phyloP scores from a whole-genome alignment of 1,140 invertebrate species.

The Telenomus remus region DNA sequence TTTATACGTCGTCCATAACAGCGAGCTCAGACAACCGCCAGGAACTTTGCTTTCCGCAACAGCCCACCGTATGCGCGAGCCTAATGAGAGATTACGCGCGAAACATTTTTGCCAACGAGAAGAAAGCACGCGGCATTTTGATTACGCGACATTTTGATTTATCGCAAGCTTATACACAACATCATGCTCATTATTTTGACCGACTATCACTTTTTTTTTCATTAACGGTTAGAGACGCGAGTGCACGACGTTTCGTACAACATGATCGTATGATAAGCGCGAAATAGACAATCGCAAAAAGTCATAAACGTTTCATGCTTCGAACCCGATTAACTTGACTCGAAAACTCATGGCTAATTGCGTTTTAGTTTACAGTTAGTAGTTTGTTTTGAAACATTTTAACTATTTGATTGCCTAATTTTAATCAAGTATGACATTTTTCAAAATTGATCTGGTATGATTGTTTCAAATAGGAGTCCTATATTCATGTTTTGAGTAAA shows the following conservation, averaged over 20 bases:
- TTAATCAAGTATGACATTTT: too few species aligned
- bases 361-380: neutral
- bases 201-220: conserved; percentile 23
- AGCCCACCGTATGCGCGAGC: conserved; percentile 22
- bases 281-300: conserved; percentile 6
- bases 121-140: conserved; percentile 44
- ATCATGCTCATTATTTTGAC: conserved; percentile 30
- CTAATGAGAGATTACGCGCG: conserved; percentile 54
- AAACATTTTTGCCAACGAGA: conserved; percentile 36
- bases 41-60: conserved; percentile 23
- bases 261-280: conserved; percentile 27
- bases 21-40: conserved; percentile 27
- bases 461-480: too few species aligned
- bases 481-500: too few species aligned
- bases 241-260: conserved; percentile 18
- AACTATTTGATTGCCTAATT: too few species aligned
- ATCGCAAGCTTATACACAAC: conserved; percentile 32
- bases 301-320: neutral
- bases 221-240: conserved; percentile 1
- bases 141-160: conserved; percentile 50
- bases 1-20: conserved; percentile 32
- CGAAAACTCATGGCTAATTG: neutral
- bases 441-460: too few species aligned
- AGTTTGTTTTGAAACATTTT: too few species aligned
- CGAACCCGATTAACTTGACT: neutral